Conservation (phyloP, 2,888 invertebrate species). For the Chloroclysta siterata region DNA sequence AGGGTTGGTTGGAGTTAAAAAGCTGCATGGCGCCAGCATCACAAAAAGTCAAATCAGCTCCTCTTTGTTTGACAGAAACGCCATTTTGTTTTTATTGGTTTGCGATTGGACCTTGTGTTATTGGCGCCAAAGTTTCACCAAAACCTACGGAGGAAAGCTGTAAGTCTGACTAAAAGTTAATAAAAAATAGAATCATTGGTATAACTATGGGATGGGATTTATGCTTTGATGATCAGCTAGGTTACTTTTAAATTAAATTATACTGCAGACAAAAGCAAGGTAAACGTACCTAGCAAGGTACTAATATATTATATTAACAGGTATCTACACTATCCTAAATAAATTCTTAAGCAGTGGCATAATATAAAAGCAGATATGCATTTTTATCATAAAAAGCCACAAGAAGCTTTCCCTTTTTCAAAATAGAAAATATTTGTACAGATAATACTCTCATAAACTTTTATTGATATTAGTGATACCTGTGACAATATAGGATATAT, state of each 20-base stretch:
- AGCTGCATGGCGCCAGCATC: conserved; percentile 3
- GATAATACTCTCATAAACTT: too few relatives aligned
- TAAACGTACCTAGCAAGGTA: neutral
- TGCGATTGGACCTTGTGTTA: neutral
- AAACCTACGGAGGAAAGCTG: neutral
- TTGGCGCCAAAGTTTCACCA: conserved; percentile 1
- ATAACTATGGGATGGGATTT: neutral
- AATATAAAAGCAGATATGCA: neutral
- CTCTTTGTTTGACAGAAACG: neutral
- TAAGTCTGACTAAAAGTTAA: too few relatives aligned
- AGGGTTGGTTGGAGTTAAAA: conserved; percentile 6
- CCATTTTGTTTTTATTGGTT: conserved; percentile 2
- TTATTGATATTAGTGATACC: too few relatives aligned
- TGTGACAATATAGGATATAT: too few relatives aligned
- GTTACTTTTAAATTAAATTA: neutral
- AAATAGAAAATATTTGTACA: too few relatives aligned
- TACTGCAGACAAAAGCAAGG: conserved; percentile 5
- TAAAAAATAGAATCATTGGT: neutral
- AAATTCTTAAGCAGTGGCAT: neutral
- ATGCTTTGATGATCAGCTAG: conserved; percentile 1
- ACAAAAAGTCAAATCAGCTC: neutral
- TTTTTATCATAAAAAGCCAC: neutral
- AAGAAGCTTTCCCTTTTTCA: neutral
- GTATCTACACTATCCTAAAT: neutral
- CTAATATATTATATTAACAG: neutral